phyloP scores from a whole-genome alignment of 2,797 vertebrate genomes.

The Aselliscus stoliczkanus region DNA sequence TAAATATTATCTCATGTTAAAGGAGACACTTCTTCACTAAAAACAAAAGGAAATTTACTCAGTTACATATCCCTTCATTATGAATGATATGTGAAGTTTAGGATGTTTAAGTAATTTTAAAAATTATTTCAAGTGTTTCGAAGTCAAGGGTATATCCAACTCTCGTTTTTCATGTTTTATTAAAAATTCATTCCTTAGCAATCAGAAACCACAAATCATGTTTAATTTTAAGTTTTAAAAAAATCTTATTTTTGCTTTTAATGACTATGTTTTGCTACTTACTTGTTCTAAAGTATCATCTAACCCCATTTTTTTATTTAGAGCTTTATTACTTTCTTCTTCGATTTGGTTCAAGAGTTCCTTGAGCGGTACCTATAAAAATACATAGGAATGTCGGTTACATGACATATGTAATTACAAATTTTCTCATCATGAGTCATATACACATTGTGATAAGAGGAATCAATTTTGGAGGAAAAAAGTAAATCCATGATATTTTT shows the following conservation, averaged over 20 bases:
- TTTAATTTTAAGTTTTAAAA: background rate
- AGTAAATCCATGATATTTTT: background rate
- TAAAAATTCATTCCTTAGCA: background rate
- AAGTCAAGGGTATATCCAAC: background rate
- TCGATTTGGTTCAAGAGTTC: constrained; percentile 89
- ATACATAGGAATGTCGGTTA: background rate
- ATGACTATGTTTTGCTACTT: constrained; percentile 50
- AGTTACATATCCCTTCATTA: background rate
- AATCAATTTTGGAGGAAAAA: background rate
- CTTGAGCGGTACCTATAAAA: constrained; percentile 87
- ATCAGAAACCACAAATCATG: background rate
- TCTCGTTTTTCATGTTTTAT: constrained; percentile 21
- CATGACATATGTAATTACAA: background rate
- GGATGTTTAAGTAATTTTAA: background rate
- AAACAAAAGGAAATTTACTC: background rate
- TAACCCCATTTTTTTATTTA: constrained; percentile 87
- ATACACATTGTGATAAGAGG: background rate
- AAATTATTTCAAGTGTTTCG: constrained; percentile 18
- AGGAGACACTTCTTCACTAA: background rate
- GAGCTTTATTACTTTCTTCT: constrained; percentile 87
- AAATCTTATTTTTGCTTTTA: constrained; percentile 15
- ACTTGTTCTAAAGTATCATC: constrained; percentile 94
- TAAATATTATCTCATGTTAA: background rate
- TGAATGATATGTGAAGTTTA: background rate
- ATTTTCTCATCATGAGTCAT: background rate